These are phyloP conservation scores for Eciton burchellii DNA, from an alignment of 1,140 invertebrate genomes.

Conservation along the genomic window DNA sequence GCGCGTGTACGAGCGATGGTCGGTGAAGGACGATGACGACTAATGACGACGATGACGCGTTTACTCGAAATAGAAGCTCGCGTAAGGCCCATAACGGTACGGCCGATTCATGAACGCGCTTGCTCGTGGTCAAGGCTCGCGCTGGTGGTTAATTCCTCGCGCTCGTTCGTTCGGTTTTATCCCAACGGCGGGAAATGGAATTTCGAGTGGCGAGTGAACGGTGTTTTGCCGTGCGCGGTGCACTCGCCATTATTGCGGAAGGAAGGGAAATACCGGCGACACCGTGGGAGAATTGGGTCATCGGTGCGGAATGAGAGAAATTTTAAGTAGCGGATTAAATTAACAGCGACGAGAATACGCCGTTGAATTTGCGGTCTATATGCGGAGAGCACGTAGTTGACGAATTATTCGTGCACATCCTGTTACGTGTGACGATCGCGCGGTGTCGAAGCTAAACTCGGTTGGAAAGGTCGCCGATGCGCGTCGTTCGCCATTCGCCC, in stretches of 20 bases:
- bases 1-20: slow-evolving; percentile 29
- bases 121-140: slow-evolving; percentile 18
- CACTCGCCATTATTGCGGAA: background rate
- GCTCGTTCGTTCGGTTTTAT: slow-evolving; percentile 7
- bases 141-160: slow-evolving; percentile 19
- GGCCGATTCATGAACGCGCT: slow-evolving; percentile 27
- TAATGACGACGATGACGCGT: slow-evolving; percentile 59
- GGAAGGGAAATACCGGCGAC: background rate
- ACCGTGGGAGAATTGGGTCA: slow-evolving; percentile 16
- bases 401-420: slow-evolving; percentile 17
- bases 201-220: background rate
- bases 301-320: slow-evolving; percentile 6
- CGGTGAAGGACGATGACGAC: slow-evolving; percentile 51
- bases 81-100: slow-evolving; percentile 66
- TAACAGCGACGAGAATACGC: slow-evolving; percentile 25
- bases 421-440: background rate
- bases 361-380: slow-evolving; percentile 8
- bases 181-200: slow-evolving; percentile 18
- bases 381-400: background rate
- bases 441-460: slow-evolving; percentile 28
- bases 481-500: background rate
- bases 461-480: slow-evolving; percentile 22
- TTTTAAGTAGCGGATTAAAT: slow-evolving; percentile 40
- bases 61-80: slow-evolving; percentile 73
- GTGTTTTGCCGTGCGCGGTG: background rate